Evolutionary conservation across 2,113 vertebrate genomes (phyloP).

Genomic region (Edolisoma coerulescens): DNA sequence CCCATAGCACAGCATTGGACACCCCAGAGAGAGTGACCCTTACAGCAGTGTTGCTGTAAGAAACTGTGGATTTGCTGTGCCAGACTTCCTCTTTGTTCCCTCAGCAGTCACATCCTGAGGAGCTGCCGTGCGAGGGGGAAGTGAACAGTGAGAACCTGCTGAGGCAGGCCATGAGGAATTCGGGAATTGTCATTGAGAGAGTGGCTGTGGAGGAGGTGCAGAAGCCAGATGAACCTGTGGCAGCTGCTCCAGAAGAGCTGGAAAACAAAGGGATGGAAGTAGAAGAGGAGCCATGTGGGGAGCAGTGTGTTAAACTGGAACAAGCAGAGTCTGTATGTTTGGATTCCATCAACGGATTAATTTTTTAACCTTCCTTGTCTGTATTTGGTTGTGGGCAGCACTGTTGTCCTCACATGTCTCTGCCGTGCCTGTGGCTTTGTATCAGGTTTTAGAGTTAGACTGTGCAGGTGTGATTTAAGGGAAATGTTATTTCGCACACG

Average conservation of each 20-base stretch:
- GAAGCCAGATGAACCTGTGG: background rate
- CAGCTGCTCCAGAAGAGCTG: slow-evolving; percentile 55
- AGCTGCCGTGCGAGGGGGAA: slow-evolving; percentile 52
- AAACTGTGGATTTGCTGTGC: background rate
- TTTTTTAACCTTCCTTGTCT: background rate
- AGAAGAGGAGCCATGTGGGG: slow-evolving; percentile 73
- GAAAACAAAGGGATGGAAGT: slow-evolving; percentile 44
- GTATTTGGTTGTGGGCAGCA: background rate
- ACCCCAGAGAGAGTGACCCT: background rate
- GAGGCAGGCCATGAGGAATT: slow-evolving; percentile 93
- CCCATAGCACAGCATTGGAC: rapidly evolving
- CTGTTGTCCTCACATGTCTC: background rate
- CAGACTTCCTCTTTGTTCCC: background rate
- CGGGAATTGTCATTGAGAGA: slow-evolving; percentile 83
- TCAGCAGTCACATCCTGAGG: slow-evolving; percentile 23
- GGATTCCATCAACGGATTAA: background rate
- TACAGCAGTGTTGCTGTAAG: rapidly evolving
- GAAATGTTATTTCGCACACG: rapidly evolving
- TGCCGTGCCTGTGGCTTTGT: background rate
- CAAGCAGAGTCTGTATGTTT: slow-evolving; percentile 70
- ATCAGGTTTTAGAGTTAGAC: background rate
- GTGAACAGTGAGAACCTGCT: slow-evolving; percentile 84
- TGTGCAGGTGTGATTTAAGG: background rate
- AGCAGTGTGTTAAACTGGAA: slow-evolving; percentile 79
- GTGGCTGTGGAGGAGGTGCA: slow-evolving; percentile 62